These are phyloP conservation scores for Planiliza haematocheilus DNA, from an alignment of 2,113 vertebrate genomes.

Conservation along the genomic window DNA sequence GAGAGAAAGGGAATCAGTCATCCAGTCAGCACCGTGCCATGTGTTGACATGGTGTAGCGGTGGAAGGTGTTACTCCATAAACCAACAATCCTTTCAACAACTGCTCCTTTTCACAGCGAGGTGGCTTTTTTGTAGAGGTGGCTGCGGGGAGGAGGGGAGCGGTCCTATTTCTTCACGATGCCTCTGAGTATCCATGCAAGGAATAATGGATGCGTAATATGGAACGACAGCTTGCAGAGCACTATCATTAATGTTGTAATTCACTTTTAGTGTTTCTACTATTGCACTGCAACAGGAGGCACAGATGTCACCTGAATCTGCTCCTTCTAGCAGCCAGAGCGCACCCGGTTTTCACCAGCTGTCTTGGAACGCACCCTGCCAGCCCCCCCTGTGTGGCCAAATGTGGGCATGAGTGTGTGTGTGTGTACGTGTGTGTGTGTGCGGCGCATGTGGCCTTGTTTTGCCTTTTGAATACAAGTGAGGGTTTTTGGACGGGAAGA, in stretches of 20 bases:
- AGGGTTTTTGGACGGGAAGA: neutral
- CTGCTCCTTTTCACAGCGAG: conserved; percentile 31
- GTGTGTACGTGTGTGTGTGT: conserved; percentile 11
- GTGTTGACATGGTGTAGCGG: conserved; percentile 37
- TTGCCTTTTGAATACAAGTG: conserved; percentile 35
- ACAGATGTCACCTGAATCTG: conserved; percentile 82
- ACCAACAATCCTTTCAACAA: conserved; percentile 39
- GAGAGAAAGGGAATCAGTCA: conserved; percentile 62
- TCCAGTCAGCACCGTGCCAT: conserved; percentile 45
- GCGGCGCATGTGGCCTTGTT: neutral
- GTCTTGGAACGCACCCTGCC: conserved; percentile 71
- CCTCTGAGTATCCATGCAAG: conserved; percentile 71
- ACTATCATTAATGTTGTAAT: conserved; percentile 81
- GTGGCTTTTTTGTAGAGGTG: conserved; percentile 3
- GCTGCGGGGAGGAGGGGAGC: neutral
- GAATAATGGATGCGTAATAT: conserved; percentile 77
- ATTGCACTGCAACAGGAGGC: conserved; percentile 78
- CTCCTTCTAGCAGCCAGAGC: conserved; percentile 73
- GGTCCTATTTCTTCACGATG: conserved; percentile 56
- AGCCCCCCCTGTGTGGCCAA: conserved; percentile 45
- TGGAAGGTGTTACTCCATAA: conserved; percentile 53
- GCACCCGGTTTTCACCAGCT: conserved; percentile 75
- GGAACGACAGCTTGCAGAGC: conserved; percentile 81
- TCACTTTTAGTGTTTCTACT: conserved; percentile 80
- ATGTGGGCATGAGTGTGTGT: conserved; percentile 29